Conservation (phyloP, 2,888 invertebrate genomes). For the Phlogophora meticulosa region DNA sequence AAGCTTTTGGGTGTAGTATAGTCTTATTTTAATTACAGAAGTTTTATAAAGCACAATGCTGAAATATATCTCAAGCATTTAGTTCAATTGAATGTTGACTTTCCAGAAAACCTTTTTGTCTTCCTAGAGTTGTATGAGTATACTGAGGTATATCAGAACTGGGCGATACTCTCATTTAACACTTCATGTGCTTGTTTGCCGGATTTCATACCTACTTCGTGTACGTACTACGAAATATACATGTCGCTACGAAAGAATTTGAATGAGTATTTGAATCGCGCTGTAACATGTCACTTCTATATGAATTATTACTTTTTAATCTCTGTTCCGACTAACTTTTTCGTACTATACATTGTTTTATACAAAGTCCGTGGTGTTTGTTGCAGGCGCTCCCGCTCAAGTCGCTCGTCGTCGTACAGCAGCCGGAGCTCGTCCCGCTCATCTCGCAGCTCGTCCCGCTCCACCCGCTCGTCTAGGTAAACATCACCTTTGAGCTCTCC, state of each 20-base stretch:
- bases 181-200: background rate
- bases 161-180: no score
- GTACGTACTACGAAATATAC: no score
- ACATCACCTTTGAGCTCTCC: constrained; percentile 13
- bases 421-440: constrained; percentile 88
- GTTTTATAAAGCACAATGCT: background rate
- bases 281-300: no score
- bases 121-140: background rate
- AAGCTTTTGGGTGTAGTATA: constrained; percentile 45
- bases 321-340: background rate
- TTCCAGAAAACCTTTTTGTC: background rate
- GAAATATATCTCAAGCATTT: background rate
- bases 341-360: background rate
- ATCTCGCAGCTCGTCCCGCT: constrained; percentile 69
- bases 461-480: constrained; percentile 85
- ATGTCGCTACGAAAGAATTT: no score
- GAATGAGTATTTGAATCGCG: no score
- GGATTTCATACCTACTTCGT: no score
- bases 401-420: constrained; percentile 90
- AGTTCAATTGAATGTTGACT: background rate
- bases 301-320: no score
- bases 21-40: background rate
- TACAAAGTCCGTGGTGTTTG: constrained; percentile 9
- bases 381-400: constrained; percentile 83
- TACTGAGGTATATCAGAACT: no score